These are phyloP conservation scores for Nestor notabilis DNA, from an alignment of 2,113 vertebrate genomes.

Conservation along the genomic window DNA sequence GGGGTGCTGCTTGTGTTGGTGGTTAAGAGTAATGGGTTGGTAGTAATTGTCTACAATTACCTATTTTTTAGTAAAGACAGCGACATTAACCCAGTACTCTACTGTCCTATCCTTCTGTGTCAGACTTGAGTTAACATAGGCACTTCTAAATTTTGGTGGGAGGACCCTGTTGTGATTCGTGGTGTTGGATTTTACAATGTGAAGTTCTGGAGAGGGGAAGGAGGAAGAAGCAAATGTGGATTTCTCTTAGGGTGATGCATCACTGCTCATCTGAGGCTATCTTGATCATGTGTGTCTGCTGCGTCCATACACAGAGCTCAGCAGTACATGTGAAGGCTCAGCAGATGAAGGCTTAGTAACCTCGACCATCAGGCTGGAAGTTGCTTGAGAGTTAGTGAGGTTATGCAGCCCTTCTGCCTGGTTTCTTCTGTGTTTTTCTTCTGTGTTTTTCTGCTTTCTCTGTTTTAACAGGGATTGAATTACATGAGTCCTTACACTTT, in stretches of 20 bases:
- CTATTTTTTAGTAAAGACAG: not conserved
- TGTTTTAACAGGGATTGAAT: not conserved
- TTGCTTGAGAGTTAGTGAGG: not conserved
- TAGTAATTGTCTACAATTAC: not conserved
- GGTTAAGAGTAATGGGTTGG: not conserved
- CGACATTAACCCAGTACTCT: not conserved
- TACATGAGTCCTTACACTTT: not conserved
- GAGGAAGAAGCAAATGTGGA: not conserved
- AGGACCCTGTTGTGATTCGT: not conserved
- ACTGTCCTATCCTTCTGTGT: not conserved
- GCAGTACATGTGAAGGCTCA: not conserved
- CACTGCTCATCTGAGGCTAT: not conserved
- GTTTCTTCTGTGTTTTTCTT: not conserved
- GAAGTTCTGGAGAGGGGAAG: not conserved
- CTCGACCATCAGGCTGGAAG: not conserved
- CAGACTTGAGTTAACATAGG: not conserved
- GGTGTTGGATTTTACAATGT: not conserved
- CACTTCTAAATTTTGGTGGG: not conserved
- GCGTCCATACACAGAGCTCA: not conserved
- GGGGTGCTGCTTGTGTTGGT: not conserved
- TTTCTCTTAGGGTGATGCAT: not conserved
- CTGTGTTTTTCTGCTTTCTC: not conserved
- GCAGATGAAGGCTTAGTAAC: not conserved
- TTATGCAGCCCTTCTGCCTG: not conserved
- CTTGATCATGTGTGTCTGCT: not conserved